A percentile compares a stretch with the other conserved stretches of the same genome.
Evolutionary conservation across 2,888 invertebrate genomes (phyloP).

Genomic region (Aquatica leii): DNA sequence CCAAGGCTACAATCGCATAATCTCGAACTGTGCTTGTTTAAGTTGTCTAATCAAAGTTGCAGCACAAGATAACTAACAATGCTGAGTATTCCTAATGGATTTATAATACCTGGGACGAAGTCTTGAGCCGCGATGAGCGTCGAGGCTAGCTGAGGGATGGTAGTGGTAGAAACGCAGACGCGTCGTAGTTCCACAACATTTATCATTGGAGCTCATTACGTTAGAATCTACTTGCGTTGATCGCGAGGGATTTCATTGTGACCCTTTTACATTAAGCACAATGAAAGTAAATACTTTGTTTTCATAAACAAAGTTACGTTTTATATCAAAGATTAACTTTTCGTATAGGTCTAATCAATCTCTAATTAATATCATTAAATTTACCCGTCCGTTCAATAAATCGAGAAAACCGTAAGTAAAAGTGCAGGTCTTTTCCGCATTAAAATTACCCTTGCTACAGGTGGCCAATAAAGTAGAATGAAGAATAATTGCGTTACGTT

Average conservation of each 20-base stretch:
- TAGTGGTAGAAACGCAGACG: constrained; percentile 59
- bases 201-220: constrained; percentile 64
- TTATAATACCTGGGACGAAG: constrained; percentile 50
- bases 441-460: constrained; percentile 37
- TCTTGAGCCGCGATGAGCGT: constrained; percentile 49
- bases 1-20: constrained; percentile 58
- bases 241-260: constrained; percentile 38
- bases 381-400: constrained; percentile 14
- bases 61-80: constrained; percentile 53
- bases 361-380: constrained; percentile 11
- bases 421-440: constrained; percentile 30
- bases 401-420: constrained; percentile 21
- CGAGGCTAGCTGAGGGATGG: constrained; percentile 51
- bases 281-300: constrained; percentile 28
- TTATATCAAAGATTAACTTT: background rate
- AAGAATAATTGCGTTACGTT: constrained; percentile 34
- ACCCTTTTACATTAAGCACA: constrained; percentile 32
- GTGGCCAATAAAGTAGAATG: constrained; percentile 38
- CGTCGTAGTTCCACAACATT: constrained; percentile 60
- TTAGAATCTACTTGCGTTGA: constrained; percentile 57
- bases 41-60: constrained; percentile 51
- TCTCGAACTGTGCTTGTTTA: constrained; percentile 51
- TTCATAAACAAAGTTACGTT: constrained; percentile 10
- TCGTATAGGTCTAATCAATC: no score
- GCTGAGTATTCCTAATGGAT: constrained; percentile 56